These are phyloP conservation scores for Staurois parvus DNA, from an alignment of 2,797 vertebrate species.

Conservation along the genomic window DNA sequence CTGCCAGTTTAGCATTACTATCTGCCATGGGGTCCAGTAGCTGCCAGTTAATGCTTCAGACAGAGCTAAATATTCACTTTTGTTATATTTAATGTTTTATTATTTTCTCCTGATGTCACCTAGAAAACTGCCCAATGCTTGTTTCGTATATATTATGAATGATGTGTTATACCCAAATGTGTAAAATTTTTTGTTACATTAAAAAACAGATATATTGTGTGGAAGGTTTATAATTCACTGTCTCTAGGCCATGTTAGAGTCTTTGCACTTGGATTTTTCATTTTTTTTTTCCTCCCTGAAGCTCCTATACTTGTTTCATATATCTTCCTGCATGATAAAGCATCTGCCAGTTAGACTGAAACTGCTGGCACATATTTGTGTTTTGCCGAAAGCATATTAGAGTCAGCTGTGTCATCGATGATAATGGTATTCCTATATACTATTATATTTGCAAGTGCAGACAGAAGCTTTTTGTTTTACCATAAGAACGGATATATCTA, in stretches of 20 bases:
- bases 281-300: slow-evolving; percentile 21
- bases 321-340: slow-evolving; percentile 62
- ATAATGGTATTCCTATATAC: slow-evolving; percentile 61
- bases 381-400: slow-evolving; percentile 68
- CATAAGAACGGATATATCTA: slow-evolving; percentile 40
- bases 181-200: not conserved
- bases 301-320: slow-evolving; percentile 56
- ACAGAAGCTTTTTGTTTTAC: slow-evolving; percentile 65
- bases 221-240: not conserved
- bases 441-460: slow-evolving; percentile 59
- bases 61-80: not conserved
- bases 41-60: not conserved
- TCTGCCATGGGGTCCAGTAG: not conserved
- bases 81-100: not conserved
- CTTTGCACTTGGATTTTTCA: slow-evolving; percentile 13
- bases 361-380: slow-evolving; percentile 60
- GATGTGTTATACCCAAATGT: not conserved
- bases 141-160: not conserved
- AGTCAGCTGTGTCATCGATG: slow-evolving; percentile 67
- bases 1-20: not conserved
- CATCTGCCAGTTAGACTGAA: slow-evolving; percentile 63
- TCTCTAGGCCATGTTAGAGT: not conserved
- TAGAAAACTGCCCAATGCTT: not conserved
- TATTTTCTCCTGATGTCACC: not conserved
- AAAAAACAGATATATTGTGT: not conserved